Percentiles rank a stretch among this genome's conserved stretches.
phyloP scores from a whole-genome alignment of 1,140 invertebrate genomes.

The Neuroterus valhalla region DNA sequence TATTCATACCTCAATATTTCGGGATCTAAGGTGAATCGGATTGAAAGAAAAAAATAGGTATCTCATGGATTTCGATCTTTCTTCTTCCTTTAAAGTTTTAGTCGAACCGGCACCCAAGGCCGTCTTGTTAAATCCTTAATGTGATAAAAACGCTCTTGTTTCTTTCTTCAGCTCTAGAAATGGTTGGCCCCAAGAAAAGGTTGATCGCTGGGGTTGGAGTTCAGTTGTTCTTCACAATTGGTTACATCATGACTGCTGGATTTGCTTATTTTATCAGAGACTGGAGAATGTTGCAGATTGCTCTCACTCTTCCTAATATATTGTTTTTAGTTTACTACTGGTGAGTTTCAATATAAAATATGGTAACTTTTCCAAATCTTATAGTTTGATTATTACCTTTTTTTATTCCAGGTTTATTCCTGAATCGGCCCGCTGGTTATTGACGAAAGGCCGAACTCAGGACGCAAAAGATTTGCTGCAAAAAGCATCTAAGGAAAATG shows the following conservation, averaged over 20 bases:
- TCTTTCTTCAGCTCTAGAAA: constrained; percentile 83
- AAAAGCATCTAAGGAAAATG: constrained; percentile 82
- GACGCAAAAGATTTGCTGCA: constrained; percentile 83
- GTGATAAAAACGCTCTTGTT: constrained; percentile 17
- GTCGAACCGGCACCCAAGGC: too few species aligned
- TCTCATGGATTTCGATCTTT: too few species aligned
- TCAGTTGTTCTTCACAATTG: constrained; percentile 86
- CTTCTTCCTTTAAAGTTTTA: too few species aligned
- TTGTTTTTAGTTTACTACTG: constrained; percentile 87
- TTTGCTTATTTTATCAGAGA: constrained; percentile 84
- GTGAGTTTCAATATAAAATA: constrained; percentile 71
- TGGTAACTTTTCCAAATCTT: not conserved
- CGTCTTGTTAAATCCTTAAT: too few species aligned
- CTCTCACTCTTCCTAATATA: constrained; percentile 82
- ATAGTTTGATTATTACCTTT: not conserved
- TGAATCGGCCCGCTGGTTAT: constrained; percentile 87
- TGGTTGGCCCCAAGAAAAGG: constrained; percentile 85
- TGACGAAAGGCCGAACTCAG: constrained; percentile 83
- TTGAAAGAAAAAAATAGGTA: too few species aligned
- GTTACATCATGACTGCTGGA: constrained; percentile 82
- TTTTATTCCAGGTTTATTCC: constrained; percentile 81
- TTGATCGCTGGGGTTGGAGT: constrained; percentile 84
- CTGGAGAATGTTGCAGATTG: constrained; percentile 85
- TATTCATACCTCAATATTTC: too few species aligned
- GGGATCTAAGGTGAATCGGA: too few species aligned